Percentiles rank a stretch among this genome's conserved stretches.
phyloP scores from a whole-genome alignment of 2,888 invertebrate genomes.

The Meiosimyza platycephala region DNA sequence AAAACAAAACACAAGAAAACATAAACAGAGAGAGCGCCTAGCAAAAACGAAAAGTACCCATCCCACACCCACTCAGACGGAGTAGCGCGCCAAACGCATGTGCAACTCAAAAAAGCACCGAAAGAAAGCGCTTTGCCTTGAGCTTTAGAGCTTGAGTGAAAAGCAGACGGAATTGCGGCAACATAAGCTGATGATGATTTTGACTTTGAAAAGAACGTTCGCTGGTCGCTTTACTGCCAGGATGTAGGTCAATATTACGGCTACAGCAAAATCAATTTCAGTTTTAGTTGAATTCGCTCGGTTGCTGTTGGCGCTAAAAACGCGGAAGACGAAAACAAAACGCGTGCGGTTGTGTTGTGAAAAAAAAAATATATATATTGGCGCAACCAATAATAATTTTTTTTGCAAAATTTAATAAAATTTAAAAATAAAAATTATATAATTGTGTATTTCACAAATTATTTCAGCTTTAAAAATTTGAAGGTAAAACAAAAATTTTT shows the following conservation, averaged over 20 bases:
- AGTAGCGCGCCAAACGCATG: background rate
- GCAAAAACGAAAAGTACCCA: background rate
- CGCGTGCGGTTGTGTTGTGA: background rate
- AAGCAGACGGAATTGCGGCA: background rate
- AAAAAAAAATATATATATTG: background rate
- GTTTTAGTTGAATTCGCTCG: conserved; percentile 32
- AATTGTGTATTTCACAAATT: too few species aligned
- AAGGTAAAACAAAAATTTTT: too few species aligned
- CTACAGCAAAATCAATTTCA: background rate
- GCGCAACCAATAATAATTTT: background rate
- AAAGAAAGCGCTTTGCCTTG: conserved; percentile 20
- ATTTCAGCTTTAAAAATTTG: too few species aligned
- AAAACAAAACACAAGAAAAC: conserved; percentile 25
- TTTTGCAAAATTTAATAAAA: too few species aligned
- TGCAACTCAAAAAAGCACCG: conserved; percentile 20
- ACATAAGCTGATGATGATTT: conserved; percentile 17
- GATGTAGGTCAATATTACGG: conserved; percentile 23
- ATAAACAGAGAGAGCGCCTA: conserved; percentile 16
- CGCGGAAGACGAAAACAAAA: background rate
- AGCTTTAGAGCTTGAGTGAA: background rate
- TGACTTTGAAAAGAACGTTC: conserved; percentile 21
- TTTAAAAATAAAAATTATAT: too few species aligned
- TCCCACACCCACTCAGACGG: too few species aligned
- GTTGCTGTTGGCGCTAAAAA: conserved; percentile 12
- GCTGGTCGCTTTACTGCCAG: background rate